phyloP scores from a whole-genome alignment of 2,888 invertebrate genomes.

The Cylloceria caligata region DNA sequence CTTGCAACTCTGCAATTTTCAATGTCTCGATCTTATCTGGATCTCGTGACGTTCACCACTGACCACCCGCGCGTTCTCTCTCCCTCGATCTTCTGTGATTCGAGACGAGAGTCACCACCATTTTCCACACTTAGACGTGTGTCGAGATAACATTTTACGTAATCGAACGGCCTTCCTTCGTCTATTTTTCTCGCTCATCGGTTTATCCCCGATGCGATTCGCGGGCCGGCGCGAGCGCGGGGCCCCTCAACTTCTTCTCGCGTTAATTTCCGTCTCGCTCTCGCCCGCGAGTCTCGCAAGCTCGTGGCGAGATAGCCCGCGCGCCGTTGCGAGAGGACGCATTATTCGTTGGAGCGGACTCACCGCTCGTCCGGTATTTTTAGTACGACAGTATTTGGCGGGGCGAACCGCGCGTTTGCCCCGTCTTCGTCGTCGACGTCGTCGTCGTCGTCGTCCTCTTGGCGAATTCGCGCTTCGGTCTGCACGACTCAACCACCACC shows the following conservation, averaged over 20 bases:
- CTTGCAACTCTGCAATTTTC: constrained; percentile 15
- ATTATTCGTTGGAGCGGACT: constrained; percentile 77
- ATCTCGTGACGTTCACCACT: constrained; percentile 39
- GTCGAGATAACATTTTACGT: constrained; percentile 75
- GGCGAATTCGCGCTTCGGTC: constrained; percentile 56
- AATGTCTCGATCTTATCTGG: constrained; percentile 13
- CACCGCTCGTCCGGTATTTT: constrained; percentile 79
- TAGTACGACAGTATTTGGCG: constrained; percentile 84
- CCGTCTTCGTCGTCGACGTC: constrained; percentile 68
- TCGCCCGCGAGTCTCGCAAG: constrained; percentile 12
- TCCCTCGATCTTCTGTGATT: constrained; percentile 52
- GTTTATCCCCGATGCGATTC: constrained; percentile 56
- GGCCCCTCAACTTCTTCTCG: constrained; percentile 1
- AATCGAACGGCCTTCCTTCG: constrained; percentile 73
- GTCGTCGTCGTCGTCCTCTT: constrained; percentile 67
- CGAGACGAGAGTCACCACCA: not conserved
- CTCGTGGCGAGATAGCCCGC: constrained; percentile 16
- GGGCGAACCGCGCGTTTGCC: constrained; percentile 75
- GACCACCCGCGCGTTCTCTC: constrained; percentile 26
- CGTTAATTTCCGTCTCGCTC: constrained; percentile 58
- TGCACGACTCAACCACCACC: constrained; percentile 37
- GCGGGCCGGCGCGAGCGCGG: too few species aligned
- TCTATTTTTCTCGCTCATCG: constrained; percentile 66
- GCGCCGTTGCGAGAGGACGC: constrained; percentile 71
- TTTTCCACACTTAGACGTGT: constrained; percentile 1